Evolutionary conservation across 2,888 invertebrate species (phyloP).

Genomic region (Agrochola circellaris): DNA sequence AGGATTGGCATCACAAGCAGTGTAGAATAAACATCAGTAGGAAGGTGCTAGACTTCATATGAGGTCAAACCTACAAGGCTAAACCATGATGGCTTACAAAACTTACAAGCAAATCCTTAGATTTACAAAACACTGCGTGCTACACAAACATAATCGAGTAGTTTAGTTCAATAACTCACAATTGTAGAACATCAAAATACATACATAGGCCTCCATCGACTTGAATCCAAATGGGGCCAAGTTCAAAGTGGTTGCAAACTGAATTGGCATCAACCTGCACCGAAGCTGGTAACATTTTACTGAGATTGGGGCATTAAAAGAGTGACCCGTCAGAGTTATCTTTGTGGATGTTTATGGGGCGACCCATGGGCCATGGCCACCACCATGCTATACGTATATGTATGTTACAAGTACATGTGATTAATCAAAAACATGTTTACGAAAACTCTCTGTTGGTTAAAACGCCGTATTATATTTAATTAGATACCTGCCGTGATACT

Average conservation of each 20-base stretch:
- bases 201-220: background rate
- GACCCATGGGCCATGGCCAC: background rate
- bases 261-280: conserved; percentile 9
- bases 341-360: conserved; percentile 8
- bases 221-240: conserved; percentile 17
- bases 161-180: background rate
- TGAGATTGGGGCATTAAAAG: conserved; percentile 18
- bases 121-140: background rate
- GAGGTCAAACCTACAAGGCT: background rate
- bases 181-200: conserved; percentile 4
- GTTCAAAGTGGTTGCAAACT: conserved; percentile 22
- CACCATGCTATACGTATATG: background rate
- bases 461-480: too few species aligned
- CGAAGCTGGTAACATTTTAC: conserved; percentile 17
- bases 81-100: background rate
- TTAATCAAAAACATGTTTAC: background rate
- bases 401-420: background rate
- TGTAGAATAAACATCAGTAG: background rate
- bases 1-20: background rate
- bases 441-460: background rate
- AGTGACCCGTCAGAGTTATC: background rate
- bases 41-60: background rate
- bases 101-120: background rate
- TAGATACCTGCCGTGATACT: background rate
- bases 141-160: background rate